A percentile compares a stretch with the other conserved stretches of the same genome.
Conservation (phyloP, 2,797 vertebrate species). For the Pseudomugil gertrudae region DNA sequence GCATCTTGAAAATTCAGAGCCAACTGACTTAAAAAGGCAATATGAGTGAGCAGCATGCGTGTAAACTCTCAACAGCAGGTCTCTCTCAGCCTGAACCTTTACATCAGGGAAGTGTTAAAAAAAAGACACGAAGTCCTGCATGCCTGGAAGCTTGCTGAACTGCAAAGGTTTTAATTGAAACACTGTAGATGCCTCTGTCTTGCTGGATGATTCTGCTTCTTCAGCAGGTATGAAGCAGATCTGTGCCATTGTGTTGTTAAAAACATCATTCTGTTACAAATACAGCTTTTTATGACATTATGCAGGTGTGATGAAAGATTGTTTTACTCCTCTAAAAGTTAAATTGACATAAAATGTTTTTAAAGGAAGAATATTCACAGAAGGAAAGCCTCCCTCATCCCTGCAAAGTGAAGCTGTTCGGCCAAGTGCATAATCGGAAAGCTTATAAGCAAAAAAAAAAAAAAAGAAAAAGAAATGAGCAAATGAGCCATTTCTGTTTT, state of each 20-base stretch:
- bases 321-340: neutral
- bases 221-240: neutral
- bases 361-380: neutral
- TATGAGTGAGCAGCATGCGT: slow-evolving; percentile 28
- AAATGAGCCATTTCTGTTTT: neutral
- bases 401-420: neutral
- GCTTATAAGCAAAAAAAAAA: no score
- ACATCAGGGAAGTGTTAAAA: slow-evolving; percentile 61
- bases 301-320: neutral
- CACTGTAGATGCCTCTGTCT: slow-evolving; percentile 44
- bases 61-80: slow-evolving; percentile 58
- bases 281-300: neutral
- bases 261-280: neutral
- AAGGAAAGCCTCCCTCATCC: neutral
- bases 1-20: no score
- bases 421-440: neutral
- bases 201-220: slow-evolving; percentile 32
- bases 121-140: slow-evolving; percentile 56
- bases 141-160: slow-evolving; percentile 58
- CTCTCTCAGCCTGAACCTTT: slow-evolving; percentile 54
- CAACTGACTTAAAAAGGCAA: slow-evolving; percentile 18
- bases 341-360: neutral
- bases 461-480: neutral
- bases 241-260: neutral
- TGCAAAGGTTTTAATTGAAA: slow-evolving; percentile 47